Evolutionary conservation across 2,888 invertebrate species (phyloP).

Genomic region (Vanessa cardui): DNA sequence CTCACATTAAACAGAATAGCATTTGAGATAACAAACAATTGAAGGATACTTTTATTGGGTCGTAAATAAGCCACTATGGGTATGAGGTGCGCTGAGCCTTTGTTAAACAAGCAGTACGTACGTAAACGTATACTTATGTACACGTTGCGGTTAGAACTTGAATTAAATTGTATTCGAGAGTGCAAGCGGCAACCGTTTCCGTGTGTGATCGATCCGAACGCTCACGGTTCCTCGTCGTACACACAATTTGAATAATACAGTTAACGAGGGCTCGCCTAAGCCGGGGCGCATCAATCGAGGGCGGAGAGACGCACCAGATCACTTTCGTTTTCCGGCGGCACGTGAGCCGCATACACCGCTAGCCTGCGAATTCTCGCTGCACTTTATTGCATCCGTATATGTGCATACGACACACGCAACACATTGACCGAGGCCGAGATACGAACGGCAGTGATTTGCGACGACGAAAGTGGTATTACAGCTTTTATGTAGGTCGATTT

Average conservation of each 20-base stretch:
- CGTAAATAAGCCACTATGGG: constrained; percentile 28
- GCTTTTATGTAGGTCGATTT: constrained; percentile 80
- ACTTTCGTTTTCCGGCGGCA: constrained; percentile 77
- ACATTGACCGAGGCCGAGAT: constrained; percentile 82
- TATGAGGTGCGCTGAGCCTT: constrained; percentile 19
- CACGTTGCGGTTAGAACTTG: constrained; percentile 37
- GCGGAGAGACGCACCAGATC: constrained; percentile 76
- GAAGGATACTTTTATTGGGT: constrained; percentile 39
- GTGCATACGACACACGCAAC: constrained; percentile 79
- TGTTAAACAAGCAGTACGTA: neutral
- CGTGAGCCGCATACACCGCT: constrained; percentile 76
- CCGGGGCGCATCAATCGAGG: constrained; percentile 73
- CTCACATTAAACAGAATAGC: constrained; percentile 35
- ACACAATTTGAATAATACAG: constrained; percentile 76
- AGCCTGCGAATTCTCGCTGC: constrained; percentile 77
- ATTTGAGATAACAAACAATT: constrained; percentile 39
- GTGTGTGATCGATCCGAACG: constrained; percentile 61
- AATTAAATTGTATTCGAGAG: constrained; percentile 51
- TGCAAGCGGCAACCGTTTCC: constrained; percentile 46
- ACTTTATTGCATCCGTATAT: constrained; percentile 80
- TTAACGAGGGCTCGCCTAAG: constrained; percentile 73
- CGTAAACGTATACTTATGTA: constrained; percentile 15
- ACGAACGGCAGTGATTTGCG: constrained; percentile 78
- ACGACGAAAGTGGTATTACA: constrained; percentile 82
- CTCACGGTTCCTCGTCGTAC: constrained; percentile 51